Evolutionary conservation across 2,797 vertebrate genomes (phyloP), one percentile per base, ranked within the genome.

Genomic region (Rhinichthys osculus): DNA sequence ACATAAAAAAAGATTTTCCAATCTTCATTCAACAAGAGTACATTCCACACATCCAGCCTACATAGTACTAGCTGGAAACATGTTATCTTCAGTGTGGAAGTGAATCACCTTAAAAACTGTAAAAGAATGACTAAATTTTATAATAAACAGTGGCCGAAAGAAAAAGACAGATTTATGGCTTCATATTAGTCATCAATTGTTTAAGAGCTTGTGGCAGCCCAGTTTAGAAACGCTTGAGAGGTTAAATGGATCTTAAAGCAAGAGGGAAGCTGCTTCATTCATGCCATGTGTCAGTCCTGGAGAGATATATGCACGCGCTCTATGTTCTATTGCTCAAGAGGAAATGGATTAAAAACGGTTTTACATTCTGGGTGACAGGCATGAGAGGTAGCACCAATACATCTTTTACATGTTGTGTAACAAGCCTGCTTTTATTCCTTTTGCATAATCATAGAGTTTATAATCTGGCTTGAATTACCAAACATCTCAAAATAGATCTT

Each of bases 191-290:
- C 78, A 86, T 82, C 47, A 27, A 23, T 40, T 79, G 47, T 79
- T 69, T 59, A 87, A 66, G 66, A 27, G 38, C 59, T 73, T 59
- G 76, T 80, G 17, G 82, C 71, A 42, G 17, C 13, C 21, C 69
- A 66, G 40, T 86, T 85, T 83, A 83, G 84, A 87, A 87, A 85
- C 52, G 35, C 50, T 81, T 62, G 54, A n/a, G 59, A 52, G 42
- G 47, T 71, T 79, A 77, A 85, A 89, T 57, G 57, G 72, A 72
- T 80, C n/a, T 88, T 50, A 84, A 86, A 82, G 82, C 64, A 81
- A 47, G 27, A 72, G n/a, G 35, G 57, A 80, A 86, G 73, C 71
- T 35, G 40, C 19, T 62, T 35, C 64, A 86, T 85, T 66, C 62
- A 54, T 42, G 71, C 52, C 57, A 74, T 74, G 27, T 74, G 30